Conservation (phyloP, 2,888 invertebrate species). For the Cryptus viduatorius region DNA sequence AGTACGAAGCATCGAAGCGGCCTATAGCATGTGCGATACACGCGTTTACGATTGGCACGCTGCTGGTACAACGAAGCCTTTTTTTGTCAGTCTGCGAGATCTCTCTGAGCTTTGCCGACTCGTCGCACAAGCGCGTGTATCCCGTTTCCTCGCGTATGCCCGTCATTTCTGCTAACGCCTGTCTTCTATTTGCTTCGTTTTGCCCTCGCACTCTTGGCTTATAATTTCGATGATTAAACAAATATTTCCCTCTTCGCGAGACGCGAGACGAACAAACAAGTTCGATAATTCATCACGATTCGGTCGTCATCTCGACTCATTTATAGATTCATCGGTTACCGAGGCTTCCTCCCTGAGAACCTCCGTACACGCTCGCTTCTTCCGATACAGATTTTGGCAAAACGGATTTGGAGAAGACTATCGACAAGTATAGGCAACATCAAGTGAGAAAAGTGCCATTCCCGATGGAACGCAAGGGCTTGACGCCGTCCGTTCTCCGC, state of each 20-base stretch:
- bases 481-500: slow-evolving; percentile 46
- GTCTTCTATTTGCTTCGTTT: slow-evolving; percentile 1
- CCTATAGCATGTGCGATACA: slow-evolving; percentile 82
- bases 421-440: no score
- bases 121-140: background rate
- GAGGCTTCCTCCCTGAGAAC: slow-evolving; percentile 79
- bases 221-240: background rate
- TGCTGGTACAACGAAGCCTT: slow-evolving; percentile 66
- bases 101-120: slow-evolving; percentile 78
- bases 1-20: slow-evolving; percentile 25
- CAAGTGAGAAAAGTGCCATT: no score
- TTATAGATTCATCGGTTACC: slow-evolving; percentile 84
- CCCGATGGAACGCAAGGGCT: slow-evolving; percentile 36
- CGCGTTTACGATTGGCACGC: slow-evolving; percentile 79
- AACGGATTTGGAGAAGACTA: no score
- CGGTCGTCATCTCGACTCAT: slow-evolving; percentile 77
- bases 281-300: slow-evolving; percentile 72
- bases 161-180: slow-evolving; percentile 17
- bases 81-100: slow-evolving; percentile 83
- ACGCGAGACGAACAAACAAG: slow-evolving; percentile 50
- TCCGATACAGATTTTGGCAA: no score
- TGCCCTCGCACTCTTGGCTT: background rate
- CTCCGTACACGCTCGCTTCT: no score
- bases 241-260: background rate
- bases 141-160: slow-evolving; percentile 11